A percentile compares a stretch with the other conserved stretches of the same genome.
Conservation (phyloP, 2,888 invertebrate species). For the Sepioteuthis lessoniana region DNA sequence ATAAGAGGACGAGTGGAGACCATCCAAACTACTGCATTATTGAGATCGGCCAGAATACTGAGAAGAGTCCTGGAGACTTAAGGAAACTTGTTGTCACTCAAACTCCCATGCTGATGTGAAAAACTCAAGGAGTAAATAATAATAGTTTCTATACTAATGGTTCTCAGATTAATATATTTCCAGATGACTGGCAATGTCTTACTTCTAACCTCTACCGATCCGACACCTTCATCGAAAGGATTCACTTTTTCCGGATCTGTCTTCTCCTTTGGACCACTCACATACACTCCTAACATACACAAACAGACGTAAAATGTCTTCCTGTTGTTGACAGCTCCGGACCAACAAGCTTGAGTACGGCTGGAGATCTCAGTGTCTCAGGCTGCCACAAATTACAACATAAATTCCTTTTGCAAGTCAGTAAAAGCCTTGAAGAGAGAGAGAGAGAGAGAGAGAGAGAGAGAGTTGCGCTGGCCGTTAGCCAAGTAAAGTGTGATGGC, state of each 20-base stretch:
- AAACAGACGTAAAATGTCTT: background rate
- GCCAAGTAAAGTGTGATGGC: conserved; percentile 12
- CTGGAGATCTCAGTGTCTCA: background rate
- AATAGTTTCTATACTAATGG: background rate
- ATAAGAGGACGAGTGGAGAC: too few relatives aligned
- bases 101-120: too few relatives aligned
- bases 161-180: background rate
- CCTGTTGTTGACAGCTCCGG: conserved; percentile 14
- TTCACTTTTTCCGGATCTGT: background rate
- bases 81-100: too few relatives aligned
- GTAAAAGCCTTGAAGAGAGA: conserved; percentile 6
- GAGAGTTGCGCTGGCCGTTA: background rate
- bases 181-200: background rate
- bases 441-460: background rate
- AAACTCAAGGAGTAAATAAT: too few relatives aligned
- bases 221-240: background rate
- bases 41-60: too few relatives aligned
- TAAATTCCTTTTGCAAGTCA: background rate
- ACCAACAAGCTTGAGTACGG: background rate
- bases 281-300: background rate
- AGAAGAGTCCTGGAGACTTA: too few relatives aligned
- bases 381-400: conserved; percentile 2
- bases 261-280: background rate
- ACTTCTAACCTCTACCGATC: background rate
- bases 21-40: too few relatives aligned